Conservation (phyloP, 1,140 invertebrate species). For the Rhopalosiphum maidis region DNA sequence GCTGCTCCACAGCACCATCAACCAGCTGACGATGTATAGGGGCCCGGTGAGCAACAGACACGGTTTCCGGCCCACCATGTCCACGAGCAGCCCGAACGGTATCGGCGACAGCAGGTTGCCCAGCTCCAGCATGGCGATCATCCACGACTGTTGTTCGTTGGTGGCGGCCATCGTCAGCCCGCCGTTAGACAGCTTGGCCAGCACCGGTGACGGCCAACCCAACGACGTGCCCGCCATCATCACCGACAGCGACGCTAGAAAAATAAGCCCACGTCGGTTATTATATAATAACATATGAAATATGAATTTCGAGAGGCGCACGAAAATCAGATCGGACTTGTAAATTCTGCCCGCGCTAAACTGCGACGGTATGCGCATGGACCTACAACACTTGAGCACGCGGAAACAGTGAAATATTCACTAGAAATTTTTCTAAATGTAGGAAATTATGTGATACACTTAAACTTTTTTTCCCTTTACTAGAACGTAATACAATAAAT, state of each 20-base stretch:
- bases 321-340: neutral
- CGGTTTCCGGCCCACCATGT: conserved; percentile 59
- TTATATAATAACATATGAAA: too few relatives aligned
- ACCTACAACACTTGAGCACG: too few relatives aligned
- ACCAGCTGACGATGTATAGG: conserved; percentile 72
- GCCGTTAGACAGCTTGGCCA: conserved; percentile 66
- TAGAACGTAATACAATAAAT: neutral
- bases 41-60: conserved; percentile 78
- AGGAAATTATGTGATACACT: neutral
- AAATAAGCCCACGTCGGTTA: neutral
- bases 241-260: conserved; percentile 60
- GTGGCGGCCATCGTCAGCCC: conserved; percentile 55
- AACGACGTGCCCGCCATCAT: conserved; percentile 69
- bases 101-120: conserved; percentile 60
- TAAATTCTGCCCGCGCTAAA: neutral
- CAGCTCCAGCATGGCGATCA: conserved; percentile 59
- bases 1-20: conserved; percentile 66
- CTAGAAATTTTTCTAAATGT: neutral
- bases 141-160: conserved; percentile 58
- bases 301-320: neutral
- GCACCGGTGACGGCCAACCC: conserved; percentile 80
- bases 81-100: conserved; percentile 59
- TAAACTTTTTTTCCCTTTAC: neutral
- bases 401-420: neutral
- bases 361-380: too few relatives aligned